Evolutionary conservation across 2,113 vertebrate genomes (phyloP).

Genomic region (Neopipo cinnamomea): DNA sequence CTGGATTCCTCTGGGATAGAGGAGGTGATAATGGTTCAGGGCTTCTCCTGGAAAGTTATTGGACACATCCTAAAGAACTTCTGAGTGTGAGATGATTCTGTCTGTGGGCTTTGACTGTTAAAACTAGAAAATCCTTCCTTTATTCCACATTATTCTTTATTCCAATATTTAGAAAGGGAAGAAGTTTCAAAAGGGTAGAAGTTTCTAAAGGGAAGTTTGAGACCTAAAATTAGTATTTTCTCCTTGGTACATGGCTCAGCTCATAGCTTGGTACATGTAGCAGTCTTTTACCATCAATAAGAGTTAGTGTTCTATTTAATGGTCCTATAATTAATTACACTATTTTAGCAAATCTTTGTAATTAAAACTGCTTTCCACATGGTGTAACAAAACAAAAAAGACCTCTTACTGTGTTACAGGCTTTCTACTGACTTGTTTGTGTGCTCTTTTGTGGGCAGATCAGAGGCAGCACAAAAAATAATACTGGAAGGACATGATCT

Average conservation of each 20-base stretch:
- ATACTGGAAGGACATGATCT: not conserved
- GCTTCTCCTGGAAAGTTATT: not conserved
- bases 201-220: not conserved
- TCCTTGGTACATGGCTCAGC: not conserved
- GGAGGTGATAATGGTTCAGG: not conserved
- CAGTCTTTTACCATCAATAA: not conserved
- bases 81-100: not conserved
- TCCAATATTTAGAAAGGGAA: not conserved
- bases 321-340: not conserved
- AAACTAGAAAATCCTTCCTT: not conserved
- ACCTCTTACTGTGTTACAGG: not conserved
- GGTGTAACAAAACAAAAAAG: not conserved
- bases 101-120: not conserved
- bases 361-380: not conserved
- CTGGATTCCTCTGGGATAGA: not conserved
- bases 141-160: not conserved
- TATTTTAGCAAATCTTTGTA: not conserved
- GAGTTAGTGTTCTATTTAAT: not conserved
- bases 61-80: not conserved
- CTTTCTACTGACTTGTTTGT: not conserved
- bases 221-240: not conserved
- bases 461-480: not conserved
- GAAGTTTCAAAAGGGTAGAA: not conserved
- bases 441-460: not conserved
- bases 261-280: not conserved